Evolutionary conservation across 64 coral and sea anemone species (phyloP), one percentile per base, ranked within the genome.

Genomic region (Dendrophyllia cribrosa): DNA sequence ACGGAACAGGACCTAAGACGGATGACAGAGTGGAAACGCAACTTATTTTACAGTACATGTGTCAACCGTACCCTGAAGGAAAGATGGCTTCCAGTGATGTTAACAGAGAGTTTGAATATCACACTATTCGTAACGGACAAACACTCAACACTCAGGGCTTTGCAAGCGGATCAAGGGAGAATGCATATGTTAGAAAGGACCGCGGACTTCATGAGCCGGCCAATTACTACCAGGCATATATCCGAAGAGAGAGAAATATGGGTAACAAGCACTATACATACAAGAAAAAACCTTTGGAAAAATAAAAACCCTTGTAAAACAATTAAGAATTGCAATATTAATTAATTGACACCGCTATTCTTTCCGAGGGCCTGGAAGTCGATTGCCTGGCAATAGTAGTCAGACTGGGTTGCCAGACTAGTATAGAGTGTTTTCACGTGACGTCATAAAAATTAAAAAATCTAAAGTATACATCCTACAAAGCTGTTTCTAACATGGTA

Each of bases 21-120:
- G 62, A 67, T 3, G 80, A 83, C 80, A 83, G 20, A 51, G 80
- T 83, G 46, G 61, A 83, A 83, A 83, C 80, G 13, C 80, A 83
- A 83, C 44, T 83, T 51, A 83, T 83, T 44, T 51, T 83, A 62
- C 80, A 83, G 10, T 83, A 67, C 62, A 83, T 83, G 80, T 83
- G 80, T 67, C 80, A 83, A 43, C 13, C 80, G 4, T 83, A 67
- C 46, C 60, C 80, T 10, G 80, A 83, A 15, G 80, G 80, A 15
- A 15, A 83, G 62, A 67, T 83, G 80, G 10, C 80, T 46, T 66
- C 80, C 43, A 48, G 20, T 66, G 60, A 67, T 50, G 80, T 83
- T 14, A 67, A 83, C 80, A 83, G 20, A 67, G 60, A 83, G 19
- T 83, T 83, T n/a, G 15, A 83, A 50, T 83, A 83, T 51, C 80